Percentiles rank a stretch among this genome's conserved stretches.
Evolutionary conservation across 2,113 vertebrate genomes (phyloP).

Genomic region (Phaethon lepturus): DNA sequence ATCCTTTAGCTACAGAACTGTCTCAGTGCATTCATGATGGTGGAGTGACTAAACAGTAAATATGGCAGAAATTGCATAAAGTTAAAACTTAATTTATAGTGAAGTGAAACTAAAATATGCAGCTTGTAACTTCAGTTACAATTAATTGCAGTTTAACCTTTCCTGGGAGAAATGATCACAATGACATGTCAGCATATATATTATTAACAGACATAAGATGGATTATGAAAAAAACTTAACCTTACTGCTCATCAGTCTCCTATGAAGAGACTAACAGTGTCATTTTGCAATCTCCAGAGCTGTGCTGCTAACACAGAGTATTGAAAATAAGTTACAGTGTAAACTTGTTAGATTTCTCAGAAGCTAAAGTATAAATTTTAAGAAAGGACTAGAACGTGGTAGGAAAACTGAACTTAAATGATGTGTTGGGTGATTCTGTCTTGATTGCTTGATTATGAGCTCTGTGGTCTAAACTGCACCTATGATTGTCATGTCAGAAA

Average conservation of each 20-base stretch:
- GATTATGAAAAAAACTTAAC: not conserved
- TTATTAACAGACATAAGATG: not conserved
- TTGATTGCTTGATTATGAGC: not conserved
- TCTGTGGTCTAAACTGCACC: not conserved
- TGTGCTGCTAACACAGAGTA: not conserved
- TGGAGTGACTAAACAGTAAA: not conserved
- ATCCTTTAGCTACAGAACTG: not conserved
- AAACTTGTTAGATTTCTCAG: not conserved
- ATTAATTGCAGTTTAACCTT: not conserved
- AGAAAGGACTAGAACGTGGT: not conserved
- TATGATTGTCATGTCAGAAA: not conserved
- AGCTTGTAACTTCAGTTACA: not conserved
- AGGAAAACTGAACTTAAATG: not conserved
- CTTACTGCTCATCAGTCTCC: not conserved
- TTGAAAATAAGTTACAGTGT: not conserved
- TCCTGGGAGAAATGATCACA: not conserved
- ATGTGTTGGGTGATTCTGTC: not conserved
- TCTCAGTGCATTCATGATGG: not conserved
- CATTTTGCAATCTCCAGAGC: not conserved
- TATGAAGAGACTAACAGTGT: not conserved
- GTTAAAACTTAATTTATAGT: not conserved
- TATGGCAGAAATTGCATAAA: not conserved
- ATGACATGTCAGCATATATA: not conserved
- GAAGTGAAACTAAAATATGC: not conserved
- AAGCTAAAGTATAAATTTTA: not conserved